These are phyloP conservation scores for Fragum fragum DNA, from an alignment of 2,888 invertebrate species.

Conservation along the genomic window DNA sequence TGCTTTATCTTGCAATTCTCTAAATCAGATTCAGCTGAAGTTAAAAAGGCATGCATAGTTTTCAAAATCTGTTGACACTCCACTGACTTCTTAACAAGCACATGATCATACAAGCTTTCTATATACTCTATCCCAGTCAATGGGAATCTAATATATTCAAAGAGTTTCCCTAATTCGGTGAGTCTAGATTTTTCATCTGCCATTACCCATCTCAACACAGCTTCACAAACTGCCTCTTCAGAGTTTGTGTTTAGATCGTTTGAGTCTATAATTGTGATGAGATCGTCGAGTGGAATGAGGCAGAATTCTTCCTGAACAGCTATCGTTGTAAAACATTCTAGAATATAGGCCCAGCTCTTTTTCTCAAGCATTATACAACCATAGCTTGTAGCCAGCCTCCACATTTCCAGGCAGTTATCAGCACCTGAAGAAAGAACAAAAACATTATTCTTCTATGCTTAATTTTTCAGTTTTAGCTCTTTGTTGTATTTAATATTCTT, in stretches of 20 bases:
- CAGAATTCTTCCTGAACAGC: constrained; percentile 72
- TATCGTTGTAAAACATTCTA: constrained; percentile 85
- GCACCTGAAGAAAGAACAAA: constrained; percentile 87
- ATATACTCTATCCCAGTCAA: constrained; percentile 68
- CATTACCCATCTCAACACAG: constrained; percentile 91
- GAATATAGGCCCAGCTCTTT: constrained; percentile 90
- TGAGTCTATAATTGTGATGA: constrained; percentile 92
- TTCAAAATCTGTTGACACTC: constrained; percentile 36
- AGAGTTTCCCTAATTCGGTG: constrained; percentile 52
- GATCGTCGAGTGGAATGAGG: constrained; percentile 91
- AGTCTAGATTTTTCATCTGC: constrained; percentile 87
- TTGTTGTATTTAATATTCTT: no score
- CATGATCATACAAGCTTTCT: constrained; percentile 41
- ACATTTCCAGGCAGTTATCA: constrained; percentile 94
- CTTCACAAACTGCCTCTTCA: constrained; percentile 93
- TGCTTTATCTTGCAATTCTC: constrained; percentile 23
- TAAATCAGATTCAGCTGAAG: constrained; percentile 33
- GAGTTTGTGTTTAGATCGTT: constrained; percentile 95
- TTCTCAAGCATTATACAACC: constrained; percentile 91
- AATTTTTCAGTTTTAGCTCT: no score
- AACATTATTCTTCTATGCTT: not conserved
- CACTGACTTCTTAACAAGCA: constrained; percentile 26
- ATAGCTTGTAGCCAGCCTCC: constrained; percentile 92
- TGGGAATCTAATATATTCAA: constrained; percentile 65
- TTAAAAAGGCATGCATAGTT: constrained; percentile 41